Base-by-base conservation (phyloP, 2,113 vertebrate genomes). In the Nesoenas mayeri region DNA sequence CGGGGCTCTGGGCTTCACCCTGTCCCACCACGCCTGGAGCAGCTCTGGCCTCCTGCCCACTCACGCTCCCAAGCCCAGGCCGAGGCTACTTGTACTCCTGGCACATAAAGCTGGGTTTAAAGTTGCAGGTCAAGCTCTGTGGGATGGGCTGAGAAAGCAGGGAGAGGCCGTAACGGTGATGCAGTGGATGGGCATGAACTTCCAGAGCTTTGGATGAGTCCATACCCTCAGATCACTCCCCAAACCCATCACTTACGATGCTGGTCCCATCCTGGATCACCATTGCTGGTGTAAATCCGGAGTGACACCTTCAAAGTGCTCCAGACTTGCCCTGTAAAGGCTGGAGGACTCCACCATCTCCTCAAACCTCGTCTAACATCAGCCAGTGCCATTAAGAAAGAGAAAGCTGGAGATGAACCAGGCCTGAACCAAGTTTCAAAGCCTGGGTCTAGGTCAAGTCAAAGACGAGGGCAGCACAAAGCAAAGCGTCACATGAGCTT, bases 21-120 rank as follows among this genome's bases (percentile, higher is more conserved):
- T 0, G 18, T 34, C 48, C 64, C 79, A 36, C 54, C 2, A 0
- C 0, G 2, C 48, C 1, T 44, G 2, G 58, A 61, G 64, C 66
- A 62, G 75, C 72, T 47, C 60, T 84, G 62, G 66, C 71, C 70
- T 36, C 42, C 18, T 61, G 65, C 77, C 64, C 48, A n/a, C 31
- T n/a, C 7, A 24, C 0, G 5, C 79, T 79, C 51, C 48, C 0
- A 1, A 60, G 34, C 57, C 54, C 50, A 12, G 1, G 2, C 19
- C 2, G 5, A 62, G 72, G 79, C 42, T 57, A 31, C 14, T 56
- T 73, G 58, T 6, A 32, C 12, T 53, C 50, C 71, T 1, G 4
- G 54, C 29, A 24, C 11, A 50, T 26, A 38, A 64, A 88, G 32
- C 38, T 29, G 18, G 40, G 44, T 12, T 85, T 73, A 32, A 79